phyloP scores from a whole-genome alignment of 2,888 invertebrate species.

The Tridacna crocea region DNA sequence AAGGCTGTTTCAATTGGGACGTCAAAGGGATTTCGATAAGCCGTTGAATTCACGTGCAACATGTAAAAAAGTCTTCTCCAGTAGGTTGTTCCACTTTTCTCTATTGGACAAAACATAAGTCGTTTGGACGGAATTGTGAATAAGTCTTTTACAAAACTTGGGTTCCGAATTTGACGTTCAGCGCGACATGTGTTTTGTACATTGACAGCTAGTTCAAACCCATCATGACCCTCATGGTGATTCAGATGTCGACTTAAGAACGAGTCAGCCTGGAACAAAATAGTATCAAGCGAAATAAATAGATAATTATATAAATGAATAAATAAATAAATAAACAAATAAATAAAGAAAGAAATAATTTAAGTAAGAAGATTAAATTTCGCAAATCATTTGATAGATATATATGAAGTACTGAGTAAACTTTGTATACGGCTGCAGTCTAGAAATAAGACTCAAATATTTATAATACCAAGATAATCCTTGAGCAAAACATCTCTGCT shows the following conservation, averaged over 20 bases:
- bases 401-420: no score
- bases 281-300: no score
- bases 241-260: background rate
- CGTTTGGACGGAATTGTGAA: constrained; percentile 26
- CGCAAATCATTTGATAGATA: no score
- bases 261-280: background rate
- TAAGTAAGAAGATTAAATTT: no score
- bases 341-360: no score
- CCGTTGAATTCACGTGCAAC: background rate
- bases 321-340: no score
- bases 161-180: background rate
- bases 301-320: no score
- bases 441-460: no score
- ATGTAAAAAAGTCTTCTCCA: constrained; percentile 52
- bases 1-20: constrained; percentile 47
- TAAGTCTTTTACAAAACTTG: background rate
- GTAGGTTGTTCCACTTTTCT: constrained; percentile 53
- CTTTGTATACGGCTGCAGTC: no score
- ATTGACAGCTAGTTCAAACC: constrained; percentile 24
- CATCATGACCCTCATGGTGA: constrained; percentile 38
- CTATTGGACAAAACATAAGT: constrained; percentile 49
- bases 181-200: background rate
- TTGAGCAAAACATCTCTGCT: no score
- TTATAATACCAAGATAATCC: no score
- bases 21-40: constrained; percentile 41